Percentiles rank a stretch among this genome's conserved stretches.
Evolutionary conservation across 2,797 vertebrate species (phyloP).

Genomic region (Aselliscus stoliczkanus): DNA sequence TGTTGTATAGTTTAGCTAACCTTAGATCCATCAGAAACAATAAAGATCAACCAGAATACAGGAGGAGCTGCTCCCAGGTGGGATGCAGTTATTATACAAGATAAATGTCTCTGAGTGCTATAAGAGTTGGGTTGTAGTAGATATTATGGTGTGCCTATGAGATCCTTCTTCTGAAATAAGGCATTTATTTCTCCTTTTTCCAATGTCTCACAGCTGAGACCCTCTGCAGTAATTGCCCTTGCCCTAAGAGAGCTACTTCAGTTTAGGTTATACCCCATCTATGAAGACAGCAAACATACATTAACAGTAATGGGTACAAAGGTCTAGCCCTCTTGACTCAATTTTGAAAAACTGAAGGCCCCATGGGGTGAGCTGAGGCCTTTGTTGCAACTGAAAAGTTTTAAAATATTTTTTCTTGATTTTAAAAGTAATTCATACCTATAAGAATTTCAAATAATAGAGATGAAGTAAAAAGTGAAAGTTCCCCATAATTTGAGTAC

Average conservation of each 20-base stretch:
- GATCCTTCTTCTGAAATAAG: background rate
- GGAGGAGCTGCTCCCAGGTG: background rate
- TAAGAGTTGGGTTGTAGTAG: background rate
- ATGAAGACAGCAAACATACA: background rate
- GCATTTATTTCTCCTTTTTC: background rate
- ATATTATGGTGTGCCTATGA: background rate
- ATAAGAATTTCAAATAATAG: background rate
- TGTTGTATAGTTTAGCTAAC: background rate
- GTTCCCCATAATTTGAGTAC: background rate
- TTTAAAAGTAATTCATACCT: background rate
- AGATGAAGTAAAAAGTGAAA: background rate
- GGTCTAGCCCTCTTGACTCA: background rate
- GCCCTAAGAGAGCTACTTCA: background rate
- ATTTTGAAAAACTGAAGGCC: background rate
- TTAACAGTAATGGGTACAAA: background rate
- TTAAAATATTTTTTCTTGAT: background rate
- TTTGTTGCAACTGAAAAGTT: background rate
- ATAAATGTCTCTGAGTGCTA: background rate
- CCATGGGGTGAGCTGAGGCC: background rate
- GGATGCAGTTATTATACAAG: background rate
- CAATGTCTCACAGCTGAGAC: background rate
- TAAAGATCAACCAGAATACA: background rate
- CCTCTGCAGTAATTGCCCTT: background rate
- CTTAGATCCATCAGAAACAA: background rate
- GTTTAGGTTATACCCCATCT: background rate